Evolutionary conservation across 2,888 invertebrate species (phyloP).

Genomic region (Mystacides longicornis): DNA sequence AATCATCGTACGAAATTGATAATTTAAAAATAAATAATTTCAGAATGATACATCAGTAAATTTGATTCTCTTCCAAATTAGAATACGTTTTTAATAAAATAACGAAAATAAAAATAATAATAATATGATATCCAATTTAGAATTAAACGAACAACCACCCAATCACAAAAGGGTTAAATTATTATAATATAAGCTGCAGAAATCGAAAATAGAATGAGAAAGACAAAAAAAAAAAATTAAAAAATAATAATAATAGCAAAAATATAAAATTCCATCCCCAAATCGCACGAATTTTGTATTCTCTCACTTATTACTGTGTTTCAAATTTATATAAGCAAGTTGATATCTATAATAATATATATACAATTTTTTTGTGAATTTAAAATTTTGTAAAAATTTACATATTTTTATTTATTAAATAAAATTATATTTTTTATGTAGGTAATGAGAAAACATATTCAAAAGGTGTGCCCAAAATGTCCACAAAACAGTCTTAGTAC

Average conservation of each 20-base stretch:
- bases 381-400: neutral
- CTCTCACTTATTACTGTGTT: constrained; percentile 3
- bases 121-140: neutral
- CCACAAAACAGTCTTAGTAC: no score
- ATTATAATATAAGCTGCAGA: neutral
- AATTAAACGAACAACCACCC: neutral
- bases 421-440: neutral
- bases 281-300: constrained; percentile 4
- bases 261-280: neutral
- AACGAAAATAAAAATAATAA: no score
- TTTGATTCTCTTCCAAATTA: no score
- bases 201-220: neutral
- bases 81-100: neutral
- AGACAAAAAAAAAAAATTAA: neutral
- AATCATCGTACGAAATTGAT: neutral
- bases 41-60: neutral
- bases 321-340: constrained; percentile 1
- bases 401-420: neutral
- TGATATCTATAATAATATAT: neutral
- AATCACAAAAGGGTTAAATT: neutral
- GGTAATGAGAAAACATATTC: neutral
- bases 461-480: no score
- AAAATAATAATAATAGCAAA: constrained; percentile 1
- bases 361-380: no score
- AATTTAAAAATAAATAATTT: neutral